Evolutionary conservation across 2,113 vertebrate genomes (phyloP).

Genomic region (Ovis canadensis): DNA sequence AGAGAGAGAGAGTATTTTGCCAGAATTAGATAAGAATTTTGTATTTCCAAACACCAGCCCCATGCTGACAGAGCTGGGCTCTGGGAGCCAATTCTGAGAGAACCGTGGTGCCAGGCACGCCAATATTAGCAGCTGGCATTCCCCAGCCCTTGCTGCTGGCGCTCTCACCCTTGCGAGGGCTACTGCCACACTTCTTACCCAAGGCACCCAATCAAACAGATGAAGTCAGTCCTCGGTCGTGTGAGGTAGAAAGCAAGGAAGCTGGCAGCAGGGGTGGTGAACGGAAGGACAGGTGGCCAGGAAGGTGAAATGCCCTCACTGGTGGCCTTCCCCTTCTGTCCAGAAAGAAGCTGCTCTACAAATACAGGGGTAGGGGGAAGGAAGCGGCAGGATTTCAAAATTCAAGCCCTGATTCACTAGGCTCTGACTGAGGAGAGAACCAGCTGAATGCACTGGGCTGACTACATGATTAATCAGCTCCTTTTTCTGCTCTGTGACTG

Average conservation of each 20-base stretch:
- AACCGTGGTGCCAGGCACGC: neutral
- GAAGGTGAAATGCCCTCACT: neutral
- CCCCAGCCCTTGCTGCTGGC: neutral
- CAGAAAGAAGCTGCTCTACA: neutral
- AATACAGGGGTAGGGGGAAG: rapidly evolving
- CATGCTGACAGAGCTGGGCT: neutral
- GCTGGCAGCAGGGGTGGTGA: neutral
- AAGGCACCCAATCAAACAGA: neutral
- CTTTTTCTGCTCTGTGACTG: neutral
- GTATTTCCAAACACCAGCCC: conserved; percentile 29
- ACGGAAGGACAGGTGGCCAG: neutral
- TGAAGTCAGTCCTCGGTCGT: neutral
- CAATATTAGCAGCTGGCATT: neutral
- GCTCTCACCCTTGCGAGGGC: neutral
- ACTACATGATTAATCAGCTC: conserved; percentile 18
- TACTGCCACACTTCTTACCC: neutral
- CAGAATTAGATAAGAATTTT: conserved; percentile 35
- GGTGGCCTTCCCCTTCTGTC: neutral
- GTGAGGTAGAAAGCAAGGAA: neutral
- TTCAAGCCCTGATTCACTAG: neutral
- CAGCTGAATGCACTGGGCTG: neutral
- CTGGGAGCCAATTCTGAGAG: neutral
- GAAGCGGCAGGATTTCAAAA: neutral
- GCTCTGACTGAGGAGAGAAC: neutral
- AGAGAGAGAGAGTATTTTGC: neutral